phyloP scores from a whole-genome alignment of 2,888 invertebrate species.

The Platynereis dumerilii region DNA sequence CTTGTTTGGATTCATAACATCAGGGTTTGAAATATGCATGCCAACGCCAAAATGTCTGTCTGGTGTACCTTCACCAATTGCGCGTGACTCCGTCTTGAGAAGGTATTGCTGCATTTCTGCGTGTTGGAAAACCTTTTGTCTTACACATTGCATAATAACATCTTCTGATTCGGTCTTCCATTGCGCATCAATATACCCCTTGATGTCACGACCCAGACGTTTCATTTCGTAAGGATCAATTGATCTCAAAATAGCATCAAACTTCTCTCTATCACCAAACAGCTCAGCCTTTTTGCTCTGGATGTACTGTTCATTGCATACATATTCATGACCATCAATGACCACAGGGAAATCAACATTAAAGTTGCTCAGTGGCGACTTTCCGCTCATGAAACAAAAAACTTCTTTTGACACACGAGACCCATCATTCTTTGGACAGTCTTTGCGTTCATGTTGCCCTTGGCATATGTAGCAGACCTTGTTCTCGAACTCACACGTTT shows the following conservation, averaged over 20 bases:
- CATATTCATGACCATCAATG: neutral
- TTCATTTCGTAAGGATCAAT: neutral
- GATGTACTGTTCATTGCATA: neutral
- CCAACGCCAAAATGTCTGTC: neutral
- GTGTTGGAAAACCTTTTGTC: neutral
- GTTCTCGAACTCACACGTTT: neutral
- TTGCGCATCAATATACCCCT: neutral
- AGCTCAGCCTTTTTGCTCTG: neutral
- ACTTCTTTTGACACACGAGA: neutral
- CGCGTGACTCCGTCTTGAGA: neutral
- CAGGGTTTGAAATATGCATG: neutral
- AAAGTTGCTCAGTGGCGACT: neutral
- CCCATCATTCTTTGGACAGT: neutral
- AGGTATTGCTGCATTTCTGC: neutral
- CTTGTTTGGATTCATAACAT: neutral
- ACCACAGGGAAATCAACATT: neutral
- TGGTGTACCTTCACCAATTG: neutral
- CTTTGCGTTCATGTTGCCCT: neutral
- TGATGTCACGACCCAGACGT: neutral
- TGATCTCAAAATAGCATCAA: too few species aligned
- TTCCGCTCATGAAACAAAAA: neutral
- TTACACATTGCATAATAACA: neutral
- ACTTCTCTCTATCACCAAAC: neutral
- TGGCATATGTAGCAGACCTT: neutral
- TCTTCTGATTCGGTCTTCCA: neutral